Conservation (phyloP, 2,888 invertebrate genomes). For the Mythimna vitellina region DNA sequence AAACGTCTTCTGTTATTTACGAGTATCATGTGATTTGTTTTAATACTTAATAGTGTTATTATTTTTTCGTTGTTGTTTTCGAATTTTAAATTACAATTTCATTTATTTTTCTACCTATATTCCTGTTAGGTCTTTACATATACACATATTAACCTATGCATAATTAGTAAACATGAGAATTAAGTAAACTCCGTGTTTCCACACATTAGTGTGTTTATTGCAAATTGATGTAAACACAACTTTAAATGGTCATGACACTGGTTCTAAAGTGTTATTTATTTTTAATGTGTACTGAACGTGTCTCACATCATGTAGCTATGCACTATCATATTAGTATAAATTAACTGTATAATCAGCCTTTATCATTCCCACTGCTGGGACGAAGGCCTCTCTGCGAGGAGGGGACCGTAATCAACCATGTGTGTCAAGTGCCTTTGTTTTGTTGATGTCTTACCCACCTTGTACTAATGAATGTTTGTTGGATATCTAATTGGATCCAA, state of each 20-base stretch:
- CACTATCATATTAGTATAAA: background rate
- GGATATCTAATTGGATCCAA: constrained; percentile 50
- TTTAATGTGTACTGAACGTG: constrained; percentile 6
- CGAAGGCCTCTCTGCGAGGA: too few species aligned
- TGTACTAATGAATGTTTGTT: constrained; percentile 25
- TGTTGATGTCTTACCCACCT: constrained; percentile 15
- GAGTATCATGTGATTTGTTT: too few species aligned
- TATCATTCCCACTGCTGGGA: constrained; percentile 3
- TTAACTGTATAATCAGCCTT: background rate
- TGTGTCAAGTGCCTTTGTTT: constrained; percentile 13
- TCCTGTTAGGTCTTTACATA: background rate
- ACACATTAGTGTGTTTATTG: constrained; percentile 19
- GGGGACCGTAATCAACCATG: background rate
- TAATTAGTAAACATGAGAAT: background rate
- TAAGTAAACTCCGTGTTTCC: constrained; percentile 22
- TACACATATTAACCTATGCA: background rate
- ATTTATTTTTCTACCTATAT: background rate
- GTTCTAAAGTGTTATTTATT: constrained; percentile 29
- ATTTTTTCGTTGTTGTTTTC: background rate
- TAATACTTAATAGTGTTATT: background rate
- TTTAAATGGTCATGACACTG: constrained; percentile 16
- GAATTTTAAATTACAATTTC: background rate
- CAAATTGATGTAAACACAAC: constrained; percentile 36
- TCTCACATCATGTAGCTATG: background rate
- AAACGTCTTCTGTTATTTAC: background rate